These are phyloP conservation scores for Atherinomorus stipes DNA, from an alignment of 2,113 vertebrate genomes.

Conservation along the genomic window DNA sequence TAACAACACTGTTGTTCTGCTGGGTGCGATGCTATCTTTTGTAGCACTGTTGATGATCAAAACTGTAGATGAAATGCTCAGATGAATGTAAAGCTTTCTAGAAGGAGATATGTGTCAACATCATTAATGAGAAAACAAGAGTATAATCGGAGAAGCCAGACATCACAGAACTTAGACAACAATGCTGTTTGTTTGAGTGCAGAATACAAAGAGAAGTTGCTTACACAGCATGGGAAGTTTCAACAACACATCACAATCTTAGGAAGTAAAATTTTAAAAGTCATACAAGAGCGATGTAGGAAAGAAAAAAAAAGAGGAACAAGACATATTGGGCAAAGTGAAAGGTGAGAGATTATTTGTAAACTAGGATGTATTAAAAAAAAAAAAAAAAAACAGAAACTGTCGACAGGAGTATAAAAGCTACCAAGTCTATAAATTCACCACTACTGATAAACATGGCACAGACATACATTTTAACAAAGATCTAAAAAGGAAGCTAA, in stretches of 20 bases:
- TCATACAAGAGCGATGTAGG: conserved; percentile 18
- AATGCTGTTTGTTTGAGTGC: background rate
- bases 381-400: background rate
- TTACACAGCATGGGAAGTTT: conserved; percentile 17
- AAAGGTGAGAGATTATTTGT: conserved; percentile 27
- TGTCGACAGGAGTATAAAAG: background rate
- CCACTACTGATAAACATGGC: background rate
- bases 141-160: conserved; percentile 5
- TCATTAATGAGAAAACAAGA: conserved; percentile 10
- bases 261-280: conserved; percentile 31
- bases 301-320: conserved; percentile 49
- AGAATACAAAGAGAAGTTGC: conserved; percentile 9
- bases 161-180: background rate
- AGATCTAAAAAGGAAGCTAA: conserved; percentile 9
- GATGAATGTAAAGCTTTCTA: background rate
- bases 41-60: conserved; percentile 19
- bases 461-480: background rate
- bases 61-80: background rate
- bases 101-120: background rate
- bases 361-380: background rate
- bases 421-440: background rate
- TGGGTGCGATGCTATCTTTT: background rate
- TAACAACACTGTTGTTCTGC: conserved; percentile 36
- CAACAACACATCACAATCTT: background rate
- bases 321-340: background rate